Percentiles rank a stretch among this genome's conserved stretches.
These are phyloP conservation scores for Drosophila tani DNA, from an alignment of 1,140 invertebrate genomes.

Conservation along the genomic window DNA sequence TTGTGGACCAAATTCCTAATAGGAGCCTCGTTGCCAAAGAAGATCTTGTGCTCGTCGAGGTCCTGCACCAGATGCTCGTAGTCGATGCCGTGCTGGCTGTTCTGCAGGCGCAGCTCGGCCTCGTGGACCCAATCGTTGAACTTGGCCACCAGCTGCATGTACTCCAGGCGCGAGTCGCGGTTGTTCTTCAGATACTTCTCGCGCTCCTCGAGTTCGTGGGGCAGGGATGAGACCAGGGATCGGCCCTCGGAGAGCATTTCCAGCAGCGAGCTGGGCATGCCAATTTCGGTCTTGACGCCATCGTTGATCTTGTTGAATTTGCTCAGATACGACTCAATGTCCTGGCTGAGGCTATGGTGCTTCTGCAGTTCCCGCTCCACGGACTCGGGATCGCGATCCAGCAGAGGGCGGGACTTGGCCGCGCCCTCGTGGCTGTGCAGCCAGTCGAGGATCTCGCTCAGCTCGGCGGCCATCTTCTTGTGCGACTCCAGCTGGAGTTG, in stretches of 20 bases:
- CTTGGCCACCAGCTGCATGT: slow-evolving; percentile 90
- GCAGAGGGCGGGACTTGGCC: slow-evolving; percentile 92
- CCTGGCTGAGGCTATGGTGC: slow-evolving; percentile 89
- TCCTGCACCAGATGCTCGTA: slow-evolving; percentile 93
- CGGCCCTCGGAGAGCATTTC: slow-evolving; percentile 94
- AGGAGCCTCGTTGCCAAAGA: slow-evolving; percentile 91
- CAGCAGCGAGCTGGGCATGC: slow-evolving; percentile 90
- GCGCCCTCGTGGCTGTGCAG: slow-evolving; percentile 93
- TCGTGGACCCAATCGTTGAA: slow-evolving; percentile 94
- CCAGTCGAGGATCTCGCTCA: slow-evolving; percentile 93
- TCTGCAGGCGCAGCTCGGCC: slow-evolving; percentile 91
- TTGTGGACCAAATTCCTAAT: slow-evolving; percentile 93
- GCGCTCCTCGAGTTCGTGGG: slow-evolving; percentile 91
- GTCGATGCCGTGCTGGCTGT: slow-evolving; percentile 93
- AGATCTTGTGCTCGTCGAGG: slow-evolving; percentile 94
- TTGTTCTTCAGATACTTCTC: slow-evolving; percentile 92
- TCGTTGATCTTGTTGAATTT: slow-evolving; percentile 89
- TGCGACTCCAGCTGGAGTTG: slow-evolving; percentile 95
- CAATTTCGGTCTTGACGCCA: slow-evolving; percentile 89
- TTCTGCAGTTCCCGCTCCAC: slow-evolving; percentile 93
- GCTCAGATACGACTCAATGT: slow-evolving; percentile 90
- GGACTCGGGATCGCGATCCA: slow-evolving; percentile 91
- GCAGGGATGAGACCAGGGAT: slow-evolving; percentile 91
- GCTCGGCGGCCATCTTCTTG: slow-evolving; percentile 91
- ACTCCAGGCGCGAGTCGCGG: slow-evolving; percentile 91